Base-by-base conservation (phyloP, 2,888 invertebrate species). In the Tachina lurida region DNA sequence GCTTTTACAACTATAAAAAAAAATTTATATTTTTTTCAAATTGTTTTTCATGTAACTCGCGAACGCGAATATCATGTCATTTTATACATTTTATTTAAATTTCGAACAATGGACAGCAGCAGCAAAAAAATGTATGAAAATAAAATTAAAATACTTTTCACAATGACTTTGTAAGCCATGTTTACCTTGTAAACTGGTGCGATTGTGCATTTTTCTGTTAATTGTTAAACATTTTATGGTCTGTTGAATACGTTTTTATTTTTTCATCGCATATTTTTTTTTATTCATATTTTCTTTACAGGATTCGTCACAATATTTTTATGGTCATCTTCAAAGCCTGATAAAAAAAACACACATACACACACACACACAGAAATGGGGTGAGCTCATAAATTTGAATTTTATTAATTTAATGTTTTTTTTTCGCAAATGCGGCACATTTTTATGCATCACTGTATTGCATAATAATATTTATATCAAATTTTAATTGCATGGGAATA, bases 171-270 rank as follows among this genome's bases (percentile, higher is more conserved):
- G 77, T 90, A 89, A 87, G 84, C 87, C 87, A 88, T 88, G 87
- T 88, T 88, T 88, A 86, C 87, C 89, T 89, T 91, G 89, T 90
- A 89, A 90, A 89, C 90, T 89, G 86, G 86, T 79, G 89, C 90
- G 87, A 87, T 88, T 86, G 83, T 87, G 85, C 86, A 84, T 87
- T 88, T 87, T 87, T 84, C 87, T 89, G 89, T 90, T 91, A 91
- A 91, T 91, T 91, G 90, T 90, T 86, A 73, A 89, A 91, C 90
- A 89, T 91, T 91, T 91, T 91, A 90, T 90, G 91, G 91, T 91
- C 91, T 91, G 83, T 71, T 86, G 86, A 83, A 76, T 86, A 58
- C 12, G 54, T 41, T 74, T 76, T 5, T 31, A 31, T 31, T 83
- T 85, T 70, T 71, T 60, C 43, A n/a, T 62, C 63, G 19, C 12